Evolutionary conservation across 1,140 invertebrate species (phyloP).

Genomic region (Augochlora pura): DNA sequence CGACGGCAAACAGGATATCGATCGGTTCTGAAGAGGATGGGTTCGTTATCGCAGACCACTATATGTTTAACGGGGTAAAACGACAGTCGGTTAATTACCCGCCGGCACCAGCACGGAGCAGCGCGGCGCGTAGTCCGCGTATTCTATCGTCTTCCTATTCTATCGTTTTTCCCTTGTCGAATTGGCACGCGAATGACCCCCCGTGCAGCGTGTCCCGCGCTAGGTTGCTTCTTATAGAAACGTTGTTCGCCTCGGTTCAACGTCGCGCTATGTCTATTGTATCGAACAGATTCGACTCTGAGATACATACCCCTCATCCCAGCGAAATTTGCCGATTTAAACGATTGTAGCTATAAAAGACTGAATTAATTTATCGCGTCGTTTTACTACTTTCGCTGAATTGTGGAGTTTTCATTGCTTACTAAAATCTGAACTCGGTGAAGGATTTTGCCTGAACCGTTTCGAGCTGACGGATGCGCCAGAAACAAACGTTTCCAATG

Average conservation of each 20-base stretch:
- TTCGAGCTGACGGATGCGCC: no score
- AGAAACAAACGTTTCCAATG: background rate
- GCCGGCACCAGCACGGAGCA: background rate
- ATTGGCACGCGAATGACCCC: background rate
- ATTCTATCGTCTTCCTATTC: background rate
- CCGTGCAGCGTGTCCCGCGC: background rate
- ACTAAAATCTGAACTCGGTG: no score
- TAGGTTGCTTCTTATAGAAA: background rate
- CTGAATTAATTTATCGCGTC: no score
- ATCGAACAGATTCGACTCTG: no score
- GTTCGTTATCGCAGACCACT: slow-evolving; percentile 39
- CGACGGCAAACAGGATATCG: slow-evolving; percentile 19
- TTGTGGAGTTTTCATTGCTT: no score
- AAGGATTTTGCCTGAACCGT: no score
- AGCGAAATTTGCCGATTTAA: no score
- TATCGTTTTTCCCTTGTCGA: background rate
- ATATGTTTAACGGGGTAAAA: slow-evolving; percentile 50
- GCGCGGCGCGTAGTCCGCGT: background rate
- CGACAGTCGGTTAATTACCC: slow-evolving; percentile 37
- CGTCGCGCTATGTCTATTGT: no score
- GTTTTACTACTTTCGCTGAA: no score
- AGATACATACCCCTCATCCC: no score
- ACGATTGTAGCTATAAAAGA: no score
- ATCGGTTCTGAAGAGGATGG: slow-evolving; percentile 23
- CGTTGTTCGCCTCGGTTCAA: background rate